A percentile compares a stretch with the other conserved stretches of the same genome.
Conservation (phyloP, 2,888 invertebrate species). For the Corythucha ciliata region DNA sequence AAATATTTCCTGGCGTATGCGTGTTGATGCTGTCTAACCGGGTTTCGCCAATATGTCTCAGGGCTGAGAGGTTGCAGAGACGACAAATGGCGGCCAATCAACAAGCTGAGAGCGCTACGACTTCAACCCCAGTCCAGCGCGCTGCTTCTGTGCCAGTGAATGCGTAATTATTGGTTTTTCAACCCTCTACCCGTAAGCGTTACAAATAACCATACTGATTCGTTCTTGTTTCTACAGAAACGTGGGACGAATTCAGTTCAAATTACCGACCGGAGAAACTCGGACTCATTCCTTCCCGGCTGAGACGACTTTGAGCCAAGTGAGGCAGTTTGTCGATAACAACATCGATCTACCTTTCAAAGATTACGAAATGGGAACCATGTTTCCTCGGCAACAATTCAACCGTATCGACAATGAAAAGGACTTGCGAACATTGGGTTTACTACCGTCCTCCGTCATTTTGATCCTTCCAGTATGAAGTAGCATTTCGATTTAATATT, state of each 20-base stretch:
- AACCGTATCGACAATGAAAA: slow-evolving; percentile 46
- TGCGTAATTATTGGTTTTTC: not conserved
- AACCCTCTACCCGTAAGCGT: not conserved
- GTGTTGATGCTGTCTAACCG: no score
- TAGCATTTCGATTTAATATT: no score
- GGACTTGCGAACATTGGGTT: slow-evolving; percentile 54
- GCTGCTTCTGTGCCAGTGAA: not conserved
- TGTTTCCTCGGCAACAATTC: slow-evolving; percentile 66
- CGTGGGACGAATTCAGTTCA: slow-evolving; percentile 70
- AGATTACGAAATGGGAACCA: slow-evolving; percentile 62
- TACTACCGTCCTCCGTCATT: slow-evolving; percentile 67
- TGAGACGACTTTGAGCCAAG: slow-evolving; percentile 51
- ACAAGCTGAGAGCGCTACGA: no score
- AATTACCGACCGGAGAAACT: slow-evolving; percentile 69
- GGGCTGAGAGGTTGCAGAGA: no score
- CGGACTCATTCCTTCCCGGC: slow-evolving; percentile 64
- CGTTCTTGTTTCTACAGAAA: slow-evolving; percentile 38
- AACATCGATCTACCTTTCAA: slow-evolving; percentile 45
- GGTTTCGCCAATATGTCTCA: no score
- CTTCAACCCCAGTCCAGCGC: no score
- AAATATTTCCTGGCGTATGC: no score
- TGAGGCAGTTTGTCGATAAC: slow-evolving; percentile 48
- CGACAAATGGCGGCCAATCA: no score
- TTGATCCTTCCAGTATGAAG: slow-evolving; percentile 64
- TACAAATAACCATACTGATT: no score